phyloP scores from a whole-genome alignment of 2,113 vertebrate genomes.

The Lucifuga dentata region DNA sequence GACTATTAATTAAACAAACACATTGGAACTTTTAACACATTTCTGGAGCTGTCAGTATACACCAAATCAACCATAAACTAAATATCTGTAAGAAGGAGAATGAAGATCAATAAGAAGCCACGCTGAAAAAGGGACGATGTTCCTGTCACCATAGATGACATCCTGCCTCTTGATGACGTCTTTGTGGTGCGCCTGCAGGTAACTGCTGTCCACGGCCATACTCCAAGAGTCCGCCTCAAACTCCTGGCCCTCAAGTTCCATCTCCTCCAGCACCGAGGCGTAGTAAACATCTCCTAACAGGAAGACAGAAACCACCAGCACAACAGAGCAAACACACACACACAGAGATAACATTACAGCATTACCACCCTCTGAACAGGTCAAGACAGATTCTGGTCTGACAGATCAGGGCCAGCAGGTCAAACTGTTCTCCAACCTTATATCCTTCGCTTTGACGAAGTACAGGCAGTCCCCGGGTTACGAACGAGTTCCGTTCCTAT shows the following conservation, averaged over 20 bases:
- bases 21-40: too few species aligned
- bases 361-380: too few species aligned
- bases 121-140: neutral
- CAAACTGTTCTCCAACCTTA: too few species aligned
- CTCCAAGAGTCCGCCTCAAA: constrained; percentile 96
- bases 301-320: neutral
- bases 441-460: too few species aligned
- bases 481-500: too few species aligned
- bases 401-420: too few species aligned
- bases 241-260: constrained; percentile 88
- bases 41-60: too few species aligned
- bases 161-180: constrained; percentile 95
- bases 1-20: too few species aligned
- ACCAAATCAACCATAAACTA: neutral
- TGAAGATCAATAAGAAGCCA: neutral
- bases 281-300: constrained; percentile 81
- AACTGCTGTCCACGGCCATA: constrained; percentile 88
- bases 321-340: neutral
- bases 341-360: too few species aligned
- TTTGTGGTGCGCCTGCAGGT: constrained; percentile 91
- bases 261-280: constrained; percentile 88
- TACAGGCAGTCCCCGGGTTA: too few species aligned
- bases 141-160: constrained; percentile 90
- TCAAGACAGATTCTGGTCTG: too few species aligned
- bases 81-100: neutral